These are phyloP conservation scores for Coelopa frigida DNA, from an alignment of 1,140 invertebrate genomes.

Conservation along the genomic window DNA sequence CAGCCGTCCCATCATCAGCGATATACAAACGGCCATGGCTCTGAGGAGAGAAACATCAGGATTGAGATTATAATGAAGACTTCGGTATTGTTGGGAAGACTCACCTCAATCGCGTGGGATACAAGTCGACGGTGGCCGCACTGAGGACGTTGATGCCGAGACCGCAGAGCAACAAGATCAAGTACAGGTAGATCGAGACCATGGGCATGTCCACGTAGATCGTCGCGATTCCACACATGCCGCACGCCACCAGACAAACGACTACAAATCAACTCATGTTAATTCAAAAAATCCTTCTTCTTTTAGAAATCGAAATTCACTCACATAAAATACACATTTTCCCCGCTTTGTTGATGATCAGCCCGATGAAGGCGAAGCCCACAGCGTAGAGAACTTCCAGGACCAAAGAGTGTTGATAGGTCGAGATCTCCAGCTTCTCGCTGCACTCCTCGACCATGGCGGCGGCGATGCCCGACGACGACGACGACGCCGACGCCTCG, in stretches of 20 bases:
- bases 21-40: slow-evolving; percentile 33
- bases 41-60: slow-evolving; percentile 5
- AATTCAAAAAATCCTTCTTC: background rate
- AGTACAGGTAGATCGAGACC: slow-evolving; percentile 16
- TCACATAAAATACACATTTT: slow-evolving; percentile 20
- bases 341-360: slow-evolving; percentile 16
- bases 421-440: slow-evolving; percentile 16
- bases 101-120: slow-evolving; percentile 31
- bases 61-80: background rate
- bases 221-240: slow-evolving; percentile 12
- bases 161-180: slow-evolving; percentile 23
- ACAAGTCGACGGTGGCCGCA: slow-evolving; percentile 31
- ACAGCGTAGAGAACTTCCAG: slow-evolving; percentile 19
- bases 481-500: background rate
- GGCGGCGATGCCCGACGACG: background rate
- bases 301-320: background rate
- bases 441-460: slow-evolving; percentile 7
- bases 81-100: background rate
- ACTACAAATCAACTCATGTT: slow-evolving; percentile 7
- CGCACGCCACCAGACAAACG: slow-evolving; percentile 11
- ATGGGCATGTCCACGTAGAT: slow-evolving; percentile 15
- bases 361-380: slow-evolving; percentile 16
- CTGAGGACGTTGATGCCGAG: slow-evolving; percentile 26
- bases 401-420: slow-evolving; percentile 16
- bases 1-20: slow-evolving; percentile 30